Evolutionary conservation across 2,888 invertebrate species (phyloP).

Genomic region (Synergus umbraculus): DNA sequence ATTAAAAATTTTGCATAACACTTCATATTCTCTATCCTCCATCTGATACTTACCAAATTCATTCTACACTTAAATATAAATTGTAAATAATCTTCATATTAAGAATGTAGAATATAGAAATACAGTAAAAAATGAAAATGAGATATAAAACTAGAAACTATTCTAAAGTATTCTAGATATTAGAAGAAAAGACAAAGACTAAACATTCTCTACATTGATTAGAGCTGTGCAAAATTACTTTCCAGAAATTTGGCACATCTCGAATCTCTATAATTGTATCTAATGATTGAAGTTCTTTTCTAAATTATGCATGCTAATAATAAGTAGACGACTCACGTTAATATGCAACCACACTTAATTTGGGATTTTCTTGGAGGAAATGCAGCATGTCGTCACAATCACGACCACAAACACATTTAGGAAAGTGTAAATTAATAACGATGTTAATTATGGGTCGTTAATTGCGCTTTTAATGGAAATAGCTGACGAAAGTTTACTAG

Average conservation of each 20-base stretch:
- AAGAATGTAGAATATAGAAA: too few relatives aligned
- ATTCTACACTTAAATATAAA: too few relatives aligned
- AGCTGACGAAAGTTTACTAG: background rate
- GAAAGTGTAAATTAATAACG: slow-evolving; percentile 18
- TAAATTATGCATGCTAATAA: slow-evolving; percentile 26
- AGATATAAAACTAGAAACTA: background rate
- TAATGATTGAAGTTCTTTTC: background rate
- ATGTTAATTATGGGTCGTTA: slow-evolving; percentile 41
- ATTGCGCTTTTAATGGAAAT: slow-evolving; percentile 12
- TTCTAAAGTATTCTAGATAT: background rate
- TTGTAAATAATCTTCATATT: too few relatives aligned
- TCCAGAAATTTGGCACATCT: too few relatives aligned
- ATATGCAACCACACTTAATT: slow-evolving; percentile 41
- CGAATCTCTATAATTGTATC: background rate
- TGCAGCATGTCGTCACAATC: slow-evolving; percentile 38
- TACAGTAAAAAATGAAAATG: too few relatives aligned
- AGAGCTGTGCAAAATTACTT: too few relatives aligned
- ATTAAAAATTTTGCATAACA: too few relatives aligned
- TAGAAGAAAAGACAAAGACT: too few relatives aligned
- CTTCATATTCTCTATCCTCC: too few relatives aligned
- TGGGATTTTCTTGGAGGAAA: slow-evolving; percentile 38
- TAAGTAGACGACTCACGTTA: slow-evolving; percentile 24
- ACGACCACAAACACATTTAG: background rate
- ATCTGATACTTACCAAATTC: too few relatives aligned
- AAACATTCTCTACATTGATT: too few relatives aligned